phyloP scores from a whole-genome alignment of 1,140 invertebrate species.

The Bombus pyrosoma region DNA sequence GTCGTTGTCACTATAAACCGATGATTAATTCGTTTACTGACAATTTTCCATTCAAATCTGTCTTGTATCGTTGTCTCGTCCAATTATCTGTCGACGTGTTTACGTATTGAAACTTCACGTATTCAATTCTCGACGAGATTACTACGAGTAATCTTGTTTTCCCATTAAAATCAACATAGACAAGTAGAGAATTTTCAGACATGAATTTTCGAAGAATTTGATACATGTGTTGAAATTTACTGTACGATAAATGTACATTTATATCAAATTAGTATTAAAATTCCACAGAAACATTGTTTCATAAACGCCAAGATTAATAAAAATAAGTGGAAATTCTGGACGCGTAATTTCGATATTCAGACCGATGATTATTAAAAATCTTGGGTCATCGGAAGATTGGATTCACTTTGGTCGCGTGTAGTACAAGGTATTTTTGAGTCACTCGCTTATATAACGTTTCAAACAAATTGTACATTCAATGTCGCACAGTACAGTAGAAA shows the following conservation, averaged over 20 bases:
- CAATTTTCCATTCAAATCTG: slow-evolving; percentile 42
- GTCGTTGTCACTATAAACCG: background rate
- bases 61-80: background rate
- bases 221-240: too few relatives aligned
- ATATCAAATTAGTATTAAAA: too few relatives aligned
- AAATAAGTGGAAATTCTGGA: background rate
- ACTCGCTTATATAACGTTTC: background rate
- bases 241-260: too few relatives aligned
- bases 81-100: slow-evolving; percentile 34
- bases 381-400: slow-evolving; percentile 6
- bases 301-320: background rate
- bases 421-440: slow-evolving; percentile 27
- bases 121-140: background rate
- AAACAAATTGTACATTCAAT: background rate
- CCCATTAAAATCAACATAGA: background rate
- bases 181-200: background rate
- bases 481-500: background rate
- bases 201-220: too few relatives aligned
- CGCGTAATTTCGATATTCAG: slow-evolving; percentile 6
- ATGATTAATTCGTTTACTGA: slow-evolving; percentile 21
- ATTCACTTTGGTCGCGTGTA: background rate
- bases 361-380: slow-evolving; percentile 9
- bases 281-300: too few relatives aligned
- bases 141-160: slow-evolving; percentile 13
- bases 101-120: background rate